Base-by-base conservation (phyloP, 1,140 invertebrate species). In the Bathynomus jamesi region DNA sequence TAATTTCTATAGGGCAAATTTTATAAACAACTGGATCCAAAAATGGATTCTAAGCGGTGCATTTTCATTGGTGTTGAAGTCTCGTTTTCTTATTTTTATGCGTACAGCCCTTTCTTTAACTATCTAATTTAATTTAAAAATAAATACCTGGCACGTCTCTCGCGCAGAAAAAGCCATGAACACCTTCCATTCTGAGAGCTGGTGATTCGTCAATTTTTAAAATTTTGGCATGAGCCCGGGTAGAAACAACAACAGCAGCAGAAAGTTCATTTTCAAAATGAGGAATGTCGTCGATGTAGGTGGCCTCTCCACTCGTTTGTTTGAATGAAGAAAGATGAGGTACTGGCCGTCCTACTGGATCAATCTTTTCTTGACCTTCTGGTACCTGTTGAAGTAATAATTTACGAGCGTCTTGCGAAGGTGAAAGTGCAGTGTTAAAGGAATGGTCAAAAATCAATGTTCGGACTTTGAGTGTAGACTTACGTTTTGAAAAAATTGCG, bases 261-360 rank as follows among this genome's bases (percentile, higher is more conserved):
- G 31, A 65, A 24, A 70, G 61, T 24, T 70, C 69, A 30, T 70
- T 70, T 25, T 25, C 25, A 32, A 64, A 64, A 17, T 17, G 27
- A 17, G 69, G 69, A 27, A 70, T 27, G 61, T 70, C 69, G 69
- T 70, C 69, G 21, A 70, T 62, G 61, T 70, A 70, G 10, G 60
- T 63, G 7, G 69, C 69, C 61, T 70, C 69, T 24, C 69, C 69
- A 7, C 40, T 70, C n/a, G 40, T 60, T 28, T 70, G 69, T 32
- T 31, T 31, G 11, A 7, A 8, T 28, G 69, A 40, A n/a, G 61
- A 24, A 5, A 60, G 17, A 28, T 70, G 69, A n/a, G 32, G 40
- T 24, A 95, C 83, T 0, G 94, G 91, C 72, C 89, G 85, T 0
- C 94, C 93, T 25, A 98, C 86, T n/a, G 89, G 83, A 83, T 96